Conservation (phyloP, 2,888 invertebrate species). For the Koerneria pararmatus region DNA sequence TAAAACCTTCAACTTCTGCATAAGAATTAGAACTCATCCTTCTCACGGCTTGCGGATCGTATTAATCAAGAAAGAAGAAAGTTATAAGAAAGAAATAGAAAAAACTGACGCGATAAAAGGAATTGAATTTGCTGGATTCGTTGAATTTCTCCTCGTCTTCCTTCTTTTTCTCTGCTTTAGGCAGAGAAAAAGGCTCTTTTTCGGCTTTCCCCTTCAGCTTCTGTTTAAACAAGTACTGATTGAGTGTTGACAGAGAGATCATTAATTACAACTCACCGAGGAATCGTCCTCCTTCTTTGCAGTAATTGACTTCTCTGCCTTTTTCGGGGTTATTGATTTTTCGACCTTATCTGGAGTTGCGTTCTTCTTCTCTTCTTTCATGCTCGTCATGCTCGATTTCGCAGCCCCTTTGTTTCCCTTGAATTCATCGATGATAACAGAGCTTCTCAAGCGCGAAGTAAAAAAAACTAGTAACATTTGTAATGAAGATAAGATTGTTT, state of each 20-base stretch:
- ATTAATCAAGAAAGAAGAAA: too few relatives aligned
- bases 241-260: too few relatives aligned
- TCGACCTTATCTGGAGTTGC: constrained; percentile 5
- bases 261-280: too few relatives aligned
- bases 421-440: too few relatives aligned
- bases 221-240: too few relatives aligned
- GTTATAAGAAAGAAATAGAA: background rate
- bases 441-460: too few relatives aligned
- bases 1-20: too few relatives aligned
- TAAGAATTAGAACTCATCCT: too few relatives aligned
- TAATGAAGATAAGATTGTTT: too few relatives aligned
- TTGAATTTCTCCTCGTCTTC: constrained; percentile 19
- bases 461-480: too few relatives aligned
- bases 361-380: constrained; percentile 4
- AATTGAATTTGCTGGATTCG: constrained; percentile 34
- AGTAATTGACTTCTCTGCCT: constrained; percentile 23
- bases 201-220: constrained; percentile 5
- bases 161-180: constrained; percentile 2
- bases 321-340: constrained; percentile 2
- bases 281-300: too few relatives aligned
- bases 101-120: constrained; percentile 30
- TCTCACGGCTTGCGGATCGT: too few relatives aligned
- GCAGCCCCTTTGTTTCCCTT: constrained; percentile 23
- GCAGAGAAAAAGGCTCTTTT: background rate
- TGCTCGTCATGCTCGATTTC: background rate